Base-by-base conservation (phyloP, 2,113 vertebrate genomes). In the Nansenia antarctica region DNA sequence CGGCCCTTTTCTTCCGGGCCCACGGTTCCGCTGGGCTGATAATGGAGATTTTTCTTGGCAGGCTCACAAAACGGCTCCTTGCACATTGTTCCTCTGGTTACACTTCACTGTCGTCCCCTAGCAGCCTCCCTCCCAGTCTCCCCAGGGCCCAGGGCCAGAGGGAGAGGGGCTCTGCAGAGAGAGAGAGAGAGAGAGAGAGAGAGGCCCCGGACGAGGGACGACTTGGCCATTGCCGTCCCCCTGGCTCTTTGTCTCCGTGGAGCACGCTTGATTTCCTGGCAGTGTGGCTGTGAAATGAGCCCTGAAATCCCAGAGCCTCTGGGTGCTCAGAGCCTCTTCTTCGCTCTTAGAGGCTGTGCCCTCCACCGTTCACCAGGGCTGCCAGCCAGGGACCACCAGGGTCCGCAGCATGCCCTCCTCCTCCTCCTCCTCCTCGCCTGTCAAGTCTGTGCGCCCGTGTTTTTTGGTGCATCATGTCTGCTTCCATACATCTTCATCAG, bases 41-140 rank as follows among this genome's bases (percentile, higher is more conserved):
- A 86, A 88, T 86, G 75, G 76, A 73, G 59, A 2, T 54, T 45
- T 35, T 42, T 2, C 65, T 67, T 79, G 79, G 73, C 83, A 68
- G 57, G 35, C 75, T 77, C 67, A 81, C 82, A 84, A 76, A 85
- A 82, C 60, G 64, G 53, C 70, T 82, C 74, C 80, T 71, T 69
- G 68, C 78, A 79, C 86, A 86, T 85, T 89, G 88, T 89, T 78
- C 70, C 67, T 29, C 53, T 59, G 79, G n/a, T 70, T 82, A 71
- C 83, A 82, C 83, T 87, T 83, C 74, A 80, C 60, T 65, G 75
- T 84, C 32, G 0, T n/a, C n/a, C n/a, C n/a, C n/a, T n/a, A n/a
- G n/a, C n/a, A n/a, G n/a, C n/a, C 75, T 82, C 68, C 70, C 83
- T 81, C 82, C 81, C 58, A 68, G 74, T 85, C 77, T 88, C 82